Base-by-base conservation (phyloP, 2,113 vertebrate species). In the Oryzias melastigma region DNA sequence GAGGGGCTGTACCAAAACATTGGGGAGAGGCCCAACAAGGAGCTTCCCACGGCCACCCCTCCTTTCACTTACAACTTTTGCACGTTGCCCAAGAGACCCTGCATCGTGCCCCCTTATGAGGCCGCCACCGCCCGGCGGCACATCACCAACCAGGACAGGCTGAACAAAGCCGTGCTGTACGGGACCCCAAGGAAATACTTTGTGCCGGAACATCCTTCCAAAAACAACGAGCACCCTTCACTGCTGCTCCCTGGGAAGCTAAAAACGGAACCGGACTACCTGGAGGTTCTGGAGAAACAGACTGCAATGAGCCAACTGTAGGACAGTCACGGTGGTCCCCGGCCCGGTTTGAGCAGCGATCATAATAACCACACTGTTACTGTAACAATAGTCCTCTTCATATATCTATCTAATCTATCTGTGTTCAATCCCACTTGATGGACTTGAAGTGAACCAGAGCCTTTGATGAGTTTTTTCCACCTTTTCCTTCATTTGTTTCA, bases 261-360 rank as follows among this genome's bases (percentile, higher is more conserved):
- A 85, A 96, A 95, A 85, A 93, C 93, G 69, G 95, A 98, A 88
- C 96, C 97, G 65, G 97, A 99, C 93, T 99, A 99, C 93, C 94
- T 99, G 92, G 96, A 99, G 91, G 95, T 99, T 93, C 93, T 99
- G 93, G 96, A 98, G 88, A 99, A 97, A 94, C 96, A 97, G 91
- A 99, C 96, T 92, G 94, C 95, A 35, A 97, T 98, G 92, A 99
- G 97, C 92, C 95, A 96, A 87, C 91, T 96, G 92, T 96, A 92
- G 91, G 88, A 88, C 72, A 80, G 40, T 17, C n/a, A 68, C 57
- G 40, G 16, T 2, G 15, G 7, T 68, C 14, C 29, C 18, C 57
- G 14, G 46, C 29, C 51, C 27, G 72, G 74, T 73, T 43, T 80
- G 65, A 75, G 76, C 76, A 78, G 45, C 73, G 73, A 61, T 84